phyloP scores from a whole-genome alignment of 2,113 vertebrate species.

The Pipra filicauda region DNA sequence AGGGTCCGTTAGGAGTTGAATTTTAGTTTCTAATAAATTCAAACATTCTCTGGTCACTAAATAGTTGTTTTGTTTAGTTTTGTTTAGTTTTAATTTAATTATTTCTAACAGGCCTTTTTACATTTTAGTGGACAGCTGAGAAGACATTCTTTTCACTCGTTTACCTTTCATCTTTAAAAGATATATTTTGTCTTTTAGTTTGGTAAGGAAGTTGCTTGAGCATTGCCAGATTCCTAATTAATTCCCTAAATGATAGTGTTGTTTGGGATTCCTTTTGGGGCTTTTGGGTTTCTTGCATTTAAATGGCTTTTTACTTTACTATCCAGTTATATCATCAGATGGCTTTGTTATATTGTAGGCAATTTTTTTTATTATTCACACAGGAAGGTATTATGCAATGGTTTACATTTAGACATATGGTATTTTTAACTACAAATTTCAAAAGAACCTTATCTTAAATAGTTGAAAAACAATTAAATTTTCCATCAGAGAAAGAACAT shows the following conservation, averaged over 20 bases:
- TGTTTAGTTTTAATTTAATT: not conserved
- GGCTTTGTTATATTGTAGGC: not conserved
- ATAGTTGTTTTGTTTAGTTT: not conserved
- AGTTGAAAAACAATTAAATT: constrained; percentile 14
- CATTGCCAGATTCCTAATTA: not conserved
- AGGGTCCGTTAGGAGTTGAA: not conserved
- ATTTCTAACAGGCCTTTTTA: not conserved
- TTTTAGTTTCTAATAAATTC: not conserved
- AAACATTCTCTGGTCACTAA: not conserved
- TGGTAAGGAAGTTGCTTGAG: not conserved
- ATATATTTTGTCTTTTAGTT: not conserved
- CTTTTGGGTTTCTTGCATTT: not conserved
- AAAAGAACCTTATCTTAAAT: constrained; percentile 15
- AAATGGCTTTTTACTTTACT: not conserved
- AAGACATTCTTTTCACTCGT: not conserved
- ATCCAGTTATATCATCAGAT: not conserved
- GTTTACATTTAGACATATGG: not conserved
- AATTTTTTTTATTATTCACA: not conserved
- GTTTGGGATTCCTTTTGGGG: not conserved
- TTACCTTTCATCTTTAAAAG: not conserved
- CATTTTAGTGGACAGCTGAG: not conserved
- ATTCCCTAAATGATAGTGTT: not conserved
- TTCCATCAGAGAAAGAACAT: not conserved
- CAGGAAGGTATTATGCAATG: not conserved
- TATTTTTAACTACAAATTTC: constrained; percentile 19